Conservation (phyloP, 2,888 invertebrate species). For the Willowsia nigromaculata region DNA sequence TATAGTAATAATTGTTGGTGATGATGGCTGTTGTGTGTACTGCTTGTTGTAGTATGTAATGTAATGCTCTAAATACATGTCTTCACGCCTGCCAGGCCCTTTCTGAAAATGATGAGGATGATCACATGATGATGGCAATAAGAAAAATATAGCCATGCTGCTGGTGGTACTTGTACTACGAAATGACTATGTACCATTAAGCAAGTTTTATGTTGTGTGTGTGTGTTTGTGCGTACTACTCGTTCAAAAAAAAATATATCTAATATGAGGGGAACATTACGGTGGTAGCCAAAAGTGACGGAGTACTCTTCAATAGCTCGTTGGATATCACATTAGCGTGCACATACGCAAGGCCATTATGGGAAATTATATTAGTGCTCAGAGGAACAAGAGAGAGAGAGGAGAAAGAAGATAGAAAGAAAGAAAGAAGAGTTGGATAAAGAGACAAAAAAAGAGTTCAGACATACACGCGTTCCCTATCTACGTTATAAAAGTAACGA, state of each 20-base stretch:
- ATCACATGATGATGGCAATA: conserved; percentile 26
- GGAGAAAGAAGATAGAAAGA: conserved; percentile 30
- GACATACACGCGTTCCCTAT: not conserved
- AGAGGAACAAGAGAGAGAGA: too few species aligned
- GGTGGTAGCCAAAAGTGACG: conserved; percentile 29
- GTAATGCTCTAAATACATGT: conserved; percentile 19
- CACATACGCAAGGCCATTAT: conserved; percentile 47
- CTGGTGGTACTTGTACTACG: not conserved
- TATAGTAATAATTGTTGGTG: not conserved
- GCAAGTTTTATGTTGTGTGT: not conserved
- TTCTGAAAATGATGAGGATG: not conserved
- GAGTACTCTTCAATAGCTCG: conserved; percentile 30
- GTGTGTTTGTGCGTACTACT: not conserved
- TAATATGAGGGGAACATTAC: not conserved
- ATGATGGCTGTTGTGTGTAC: not conserved
- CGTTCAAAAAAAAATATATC: not conserved
- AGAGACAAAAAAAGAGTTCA: not conserved
- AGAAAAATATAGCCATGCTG: conserved; percentile 36
- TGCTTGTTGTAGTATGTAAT: not conserved
- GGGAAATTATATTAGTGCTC: conserved; percentile 38
- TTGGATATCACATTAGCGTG: conserved; percentile 39
- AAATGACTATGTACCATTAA: not conserved
- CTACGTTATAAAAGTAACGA: not conserved
- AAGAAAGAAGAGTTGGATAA: not conserved
- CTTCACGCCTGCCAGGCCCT: conserved; percentile 55